Conservation (phyloP, 2,797 vertebrate species). For the Propithecus perrieri region DNA sequence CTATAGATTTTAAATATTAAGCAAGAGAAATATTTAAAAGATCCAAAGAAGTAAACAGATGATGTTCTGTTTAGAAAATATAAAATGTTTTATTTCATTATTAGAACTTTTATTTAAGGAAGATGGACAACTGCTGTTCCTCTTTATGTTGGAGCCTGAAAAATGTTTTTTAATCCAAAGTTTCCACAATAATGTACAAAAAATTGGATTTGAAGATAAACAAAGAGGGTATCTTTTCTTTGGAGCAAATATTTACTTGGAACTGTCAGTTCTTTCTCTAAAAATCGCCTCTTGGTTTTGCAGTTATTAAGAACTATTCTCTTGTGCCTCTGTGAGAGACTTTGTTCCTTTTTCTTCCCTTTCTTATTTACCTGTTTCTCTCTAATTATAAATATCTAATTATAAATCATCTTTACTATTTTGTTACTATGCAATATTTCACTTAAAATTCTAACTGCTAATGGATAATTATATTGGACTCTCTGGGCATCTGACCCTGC, state of each 20-base stretch:
- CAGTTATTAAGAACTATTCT: conserved; percentile 27
- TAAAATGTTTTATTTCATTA: conserved; percentile 24
- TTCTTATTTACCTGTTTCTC: neutral
- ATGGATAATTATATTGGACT: neutral
- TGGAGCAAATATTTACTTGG: conserved; percentile 60
- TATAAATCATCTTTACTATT: neutral
- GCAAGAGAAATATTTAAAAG: neutral
- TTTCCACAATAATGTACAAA: conserved; percentile 61
- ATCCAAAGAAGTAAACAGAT: neutral
- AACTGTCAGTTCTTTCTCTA: conserved; percentile 64
- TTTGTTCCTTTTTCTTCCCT: neutral
- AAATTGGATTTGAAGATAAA: conserved; percentile 13
- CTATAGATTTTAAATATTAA: neutral
- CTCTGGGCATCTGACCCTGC: neutral
- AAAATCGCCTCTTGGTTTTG: conserved; percentile 61
- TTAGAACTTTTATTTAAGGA: conserved; percentile 3
- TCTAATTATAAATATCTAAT: neutral
- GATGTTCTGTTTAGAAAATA: neutral
- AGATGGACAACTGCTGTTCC: neutral
- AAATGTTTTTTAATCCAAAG: neutral
- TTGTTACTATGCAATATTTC: neutral
- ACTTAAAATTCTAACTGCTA: neutral
- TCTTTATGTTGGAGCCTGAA: neutral
- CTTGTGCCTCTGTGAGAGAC: neutral
- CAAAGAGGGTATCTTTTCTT: conserved; percentile 57